Percentiles rank a stretch among this genome's conserved stretches.
These are phyloP conservation scores for Ceraclea dissimilis DNA, from an alignment of 2,888 invertebrate species.

Conservation along the genomic window DNA sequence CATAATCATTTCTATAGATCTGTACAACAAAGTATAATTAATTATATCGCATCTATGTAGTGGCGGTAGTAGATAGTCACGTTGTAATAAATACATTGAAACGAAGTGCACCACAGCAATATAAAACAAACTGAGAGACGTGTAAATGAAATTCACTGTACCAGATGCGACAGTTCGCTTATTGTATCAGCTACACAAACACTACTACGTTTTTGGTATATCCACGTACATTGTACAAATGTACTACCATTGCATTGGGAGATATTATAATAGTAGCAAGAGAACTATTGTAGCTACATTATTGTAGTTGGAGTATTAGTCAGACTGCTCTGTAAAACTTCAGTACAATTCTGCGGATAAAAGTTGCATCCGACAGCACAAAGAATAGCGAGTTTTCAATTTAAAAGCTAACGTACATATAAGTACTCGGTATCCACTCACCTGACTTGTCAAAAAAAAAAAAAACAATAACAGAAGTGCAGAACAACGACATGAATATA, in stretches of 20 bases:
- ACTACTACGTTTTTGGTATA: background rate
- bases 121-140: no score
- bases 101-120: no score
- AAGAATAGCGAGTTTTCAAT: conserved; percentile 3
- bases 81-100: no score
- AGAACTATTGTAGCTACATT: no score
- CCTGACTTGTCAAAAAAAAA: background rate
- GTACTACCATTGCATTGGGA: background rate
- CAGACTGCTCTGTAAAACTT: conserved; percentile 1
- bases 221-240: background rate
- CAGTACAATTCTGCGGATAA: conserved; percentile 2
- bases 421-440: background rate
- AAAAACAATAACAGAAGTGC: background rate
- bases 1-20: no score
- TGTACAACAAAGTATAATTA: no score
- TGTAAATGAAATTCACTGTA: background rate
- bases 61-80: no score
- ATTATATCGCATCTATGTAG: no score
- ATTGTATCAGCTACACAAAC: background rate
- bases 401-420: background rate
- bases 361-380: conserved; percentile 5
- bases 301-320: no score
- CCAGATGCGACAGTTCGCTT: background rate
- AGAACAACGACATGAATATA: background rate
- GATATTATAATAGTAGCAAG: no score